Base-by-base conservation (phyloP, 1,140 invertebrate species). In the Chlorops oryzae region DNA sequence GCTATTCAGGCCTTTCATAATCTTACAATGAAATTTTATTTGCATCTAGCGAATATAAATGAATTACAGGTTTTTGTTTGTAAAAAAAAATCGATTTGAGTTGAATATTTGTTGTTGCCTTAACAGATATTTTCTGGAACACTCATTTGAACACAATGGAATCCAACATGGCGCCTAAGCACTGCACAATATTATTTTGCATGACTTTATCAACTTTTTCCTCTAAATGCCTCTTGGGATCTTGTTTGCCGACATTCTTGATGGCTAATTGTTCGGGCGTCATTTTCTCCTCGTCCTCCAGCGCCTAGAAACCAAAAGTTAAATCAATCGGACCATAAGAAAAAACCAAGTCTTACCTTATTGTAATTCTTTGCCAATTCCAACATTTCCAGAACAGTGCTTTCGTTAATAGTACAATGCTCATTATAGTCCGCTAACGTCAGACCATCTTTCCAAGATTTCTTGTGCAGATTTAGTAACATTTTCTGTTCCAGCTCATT, bases 271-370 rank as follows among this genome's bases (percentile, higher is more conserved):
- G 96, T 74, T 99, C 95, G 1, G 93, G 90, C n/a, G 96, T 99
- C 94, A 99, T 98, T 72, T 97, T 98, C 72, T 99, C 96, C 75
- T 99, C 97, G 63, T 99, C 97, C 77, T 99, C 96, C 37, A 99
- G 76, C 34, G 95, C 90, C 85, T 87, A 54, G 13, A 65, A 71
- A 50, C 43, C 27, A 27, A 50, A 49, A 40, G 21, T 34, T 9
- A 21, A 39, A 41, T 15, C 21, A 45, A 18, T n/a, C n/a, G n/a
- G n/a, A n/a, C n/a, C n/a, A n/a, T n/a, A n/a, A n/a, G n/a, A n/a
- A n/a, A n/a, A 42, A 22, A 50, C 17, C 17, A 15, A 35, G 5
- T 23, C 53, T 50, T 71, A 88, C 87, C 80, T 99, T 99, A 70
- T 98, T 97, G 70, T 99, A 99, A 72, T 95, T 92, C 71, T 98